Conservation (phyloP, 1,140 invertebrate genomes). For the Drosophila burlai region DNA sequence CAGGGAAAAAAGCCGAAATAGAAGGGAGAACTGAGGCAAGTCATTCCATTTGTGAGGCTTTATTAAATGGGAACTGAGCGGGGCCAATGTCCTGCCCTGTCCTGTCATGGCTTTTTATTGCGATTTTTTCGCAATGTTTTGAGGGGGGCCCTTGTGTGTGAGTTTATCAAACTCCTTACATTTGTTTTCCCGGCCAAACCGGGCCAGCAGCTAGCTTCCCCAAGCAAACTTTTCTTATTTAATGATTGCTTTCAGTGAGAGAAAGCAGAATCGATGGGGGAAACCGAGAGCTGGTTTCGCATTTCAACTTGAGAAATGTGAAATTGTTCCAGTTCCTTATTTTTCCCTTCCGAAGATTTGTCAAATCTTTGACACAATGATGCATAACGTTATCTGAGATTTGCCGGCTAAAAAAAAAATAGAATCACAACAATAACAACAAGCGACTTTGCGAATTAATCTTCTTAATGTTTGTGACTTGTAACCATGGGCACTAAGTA, state of each 20-base stretch:
- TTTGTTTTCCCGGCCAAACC: constrained; percentile 77
- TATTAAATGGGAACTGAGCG: constrained; percentile 73
- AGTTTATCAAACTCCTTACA: constrained; percentile 79
- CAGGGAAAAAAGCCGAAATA: constrained; percentile 3
- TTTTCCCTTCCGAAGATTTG: constrained; percentile 64
- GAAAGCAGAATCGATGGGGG: constrained; percentile 30
- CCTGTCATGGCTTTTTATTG: constrained; percentile 76
- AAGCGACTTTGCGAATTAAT: constrained; percentile 79
- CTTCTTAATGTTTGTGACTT: constrained; percentile 73
- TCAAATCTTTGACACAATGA: constrained; percentile 80
- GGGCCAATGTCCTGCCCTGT: constrained; percentile 71
- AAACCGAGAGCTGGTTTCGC: constrained; percentile 55
- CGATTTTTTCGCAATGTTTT: constrained; percentile 70
- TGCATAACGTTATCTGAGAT: constrained; percentile 83
- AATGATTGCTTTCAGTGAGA: constrained; percentile 70
- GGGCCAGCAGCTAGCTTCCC: constrained; percentile 43
- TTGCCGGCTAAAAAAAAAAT: constrained; percentile 26
- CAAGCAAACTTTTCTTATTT: constrained; percentile 58
- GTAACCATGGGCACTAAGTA: constrained; percentile 60
- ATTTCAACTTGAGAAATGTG: constrained; percentile 65
- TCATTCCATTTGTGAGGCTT: constrained; percentile 81
- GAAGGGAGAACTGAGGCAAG: constrained; percentile 51
- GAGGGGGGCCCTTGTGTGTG: constrained; percentile 32
- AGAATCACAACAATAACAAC: constrained; percentile 45
- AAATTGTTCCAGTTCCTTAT: constrained; percentile 71